A percentile compares a stretch with the other conserved stretches of the same genome.
Evolutionary conservation across 2,797 vertebrate species (phyloP).

Genomic region (Acanthopagrus latus): DNA sequence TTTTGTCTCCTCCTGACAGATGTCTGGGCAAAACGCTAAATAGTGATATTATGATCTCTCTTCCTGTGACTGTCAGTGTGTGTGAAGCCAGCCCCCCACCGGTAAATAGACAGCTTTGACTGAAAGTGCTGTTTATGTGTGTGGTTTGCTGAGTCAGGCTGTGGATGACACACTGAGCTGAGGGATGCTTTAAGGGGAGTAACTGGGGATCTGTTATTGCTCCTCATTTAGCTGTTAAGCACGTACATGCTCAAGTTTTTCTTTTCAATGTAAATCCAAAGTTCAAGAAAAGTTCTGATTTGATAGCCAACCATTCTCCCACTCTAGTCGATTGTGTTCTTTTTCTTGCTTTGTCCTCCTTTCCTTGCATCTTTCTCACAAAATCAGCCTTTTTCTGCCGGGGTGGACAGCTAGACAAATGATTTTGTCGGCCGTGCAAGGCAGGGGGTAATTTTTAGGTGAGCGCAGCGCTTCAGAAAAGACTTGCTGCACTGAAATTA

Average conservation of each 20-base stretch:
- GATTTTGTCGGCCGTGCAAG: slow-evolving; percentile 69
- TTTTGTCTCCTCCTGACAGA: slow-evolving; percentile 48
- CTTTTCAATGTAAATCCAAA: slow-evolving; percentile 13
- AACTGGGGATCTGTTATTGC: slow-evolving; percentile 27
- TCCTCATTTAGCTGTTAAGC: slow-evolving; percentile 11
- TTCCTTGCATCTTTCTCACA: slow-evolving; percentile 33
- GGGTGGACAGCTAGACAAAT: slow-evolving; percentile 82
- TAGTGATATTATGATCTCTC: slow-evolving; percentile 40
- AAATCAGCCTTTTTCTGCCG: slow-evolving; percentile 60
- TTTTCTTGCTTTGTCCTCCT: slow-evolving; percentile 13
- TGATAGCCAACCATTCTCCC: not conserved
- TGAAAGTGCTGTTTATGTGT: slow-evolving; percentile 35
- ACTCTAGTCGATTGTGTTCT: not conserved
- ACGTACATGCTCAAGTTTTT: not conserved
- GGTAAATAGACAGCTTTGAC: slow-evolving; percentile 53
- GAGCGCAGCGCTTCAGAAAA: slow-evolving; percentile 73
- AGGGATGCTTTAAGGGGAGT: slow-evolving; percentile 39
- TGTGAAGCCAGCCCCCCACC: slow-evolving; percentile 23
- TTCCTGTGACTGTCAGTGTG: not conserved
- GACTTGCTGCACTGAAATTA: slow-evolving; percentile 76
- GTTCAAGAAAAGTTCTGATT: slow-evolving; percentile 25
- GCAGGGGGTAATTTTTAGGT: slow-evolving; percentile 83
- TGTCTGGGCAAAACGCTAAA: slow-evolving; percentile 47
- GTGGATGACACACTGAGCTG: slow-evolving; percentile 50
- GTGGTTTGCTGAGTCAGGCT: slow-evolving; percentile 65